Conservation (phyloP, 2,797 vertebrate genomes). For the Hozukius guyotensis region DNA sequence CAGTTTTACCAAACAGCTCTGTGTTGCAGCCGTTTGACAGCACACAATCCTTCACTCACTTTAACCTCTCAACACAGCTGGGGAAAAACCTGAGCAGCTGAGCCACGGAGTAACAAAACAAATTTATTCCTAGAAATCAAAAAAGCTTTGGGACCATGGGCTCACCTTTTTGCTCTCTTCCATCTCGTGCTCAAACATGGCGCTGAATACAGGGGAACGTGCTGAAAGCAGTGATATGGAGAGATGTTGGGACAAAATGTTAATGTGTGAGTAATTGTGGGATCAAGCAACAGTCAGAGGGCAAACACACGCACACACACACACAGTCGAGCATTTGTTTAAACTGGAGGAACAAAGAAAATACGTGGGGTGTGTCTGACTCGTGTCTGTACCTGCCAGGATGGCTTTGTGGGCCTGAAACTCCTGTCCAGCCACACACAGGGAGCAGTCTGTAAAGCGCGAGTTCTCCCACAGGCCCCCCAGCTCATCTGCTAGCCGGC, state of each 20-base stretch:
- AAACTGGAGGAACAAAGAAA: not conserved
- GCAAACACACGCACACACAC: not conserved
- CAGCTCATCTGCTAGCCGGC: conserved; percentile 94
- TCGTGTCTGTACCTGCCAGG: conserved; percentile 88
- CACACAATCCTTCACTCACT: conserved; percentile 59
- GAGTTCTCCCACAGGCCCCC: conserved; percentile 98
- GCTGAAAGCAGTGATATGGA: conserved; percentile 77
- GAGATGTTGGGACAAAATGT: not conserved
- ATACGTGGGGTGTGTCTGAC: not conserved
- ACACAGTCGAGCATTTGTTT: not conserved
- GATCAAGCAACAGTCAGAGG: not conserved
- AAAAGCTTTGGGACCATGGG: conserved; percentile 11
- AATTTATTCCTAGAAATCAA: conserved; percentile 21
- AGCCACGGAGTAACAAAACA: conserved; percentile 43
- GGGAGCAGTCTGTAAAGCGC: conserved; percentile 96
- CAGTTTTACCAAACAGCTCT: conserved; percentile 54
- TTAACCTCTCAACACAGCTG: conserved; percentile 37
- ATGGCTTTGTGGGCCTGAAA: conserved; percentile 99
- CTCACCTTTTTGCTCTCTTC: conserved; percentile 98
- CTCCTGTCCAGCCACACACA: conserved; percentile 97
- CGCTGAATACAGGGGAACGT: conserved; percentile 97
- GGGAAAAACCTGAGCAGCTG: conserved; percentile 4
- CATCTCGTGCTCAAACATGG: conserved; percentile 99
- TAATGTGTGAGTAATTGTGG: not conserved
- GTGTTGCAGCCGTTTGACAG: conserved; percentile 48